Percentiles rank a stretch among this genome's conserved stretches.
Evolutionary conservation across 1,140 invertebrate species (phyloP).

Genomic region (Mercenaria mercenaria): DNA sequence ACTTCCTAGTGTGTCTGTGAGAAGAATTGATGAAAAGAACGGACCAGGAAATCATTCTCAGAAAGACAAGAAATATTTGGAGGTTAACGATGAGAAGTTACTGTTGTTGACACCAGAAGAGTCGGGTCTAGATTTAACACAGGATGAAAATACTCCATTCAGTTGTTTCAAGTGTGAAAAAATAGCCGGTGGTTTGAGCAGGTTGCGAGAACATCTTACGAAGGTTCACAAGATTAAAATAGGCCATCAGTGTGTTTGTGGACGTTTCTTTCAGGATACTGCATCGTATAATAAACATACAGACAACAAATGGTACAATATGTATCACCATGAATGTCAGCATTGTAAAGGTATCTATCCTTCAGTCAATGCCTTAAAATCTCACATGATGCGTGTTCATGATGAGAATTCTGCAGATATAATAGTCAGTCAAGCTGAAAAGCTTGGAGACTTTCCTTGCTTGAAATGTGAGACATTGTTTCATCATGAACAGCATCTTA

Average conservation of each 20-base stretch:
- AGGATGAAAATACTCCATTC: slow-evolving; percentile 28
- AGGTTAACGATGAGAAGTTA: slow-evolving; percentile 3
- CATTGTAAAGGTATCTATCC: slow-evolving; percentile 28
- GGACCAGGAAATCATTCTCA: background rate
- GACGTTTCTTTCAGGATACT: slow-evolving; percentile 23
- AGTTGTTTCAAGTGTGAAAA: slow-evolving; percentile 41
- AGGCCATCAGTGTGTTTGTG: slow-evolving; percentile 47
- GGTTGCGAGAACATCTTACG: slow-evolving; percentile 20
- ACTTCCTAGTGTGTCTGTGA: background rate
- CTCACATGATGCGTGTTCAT: background rate
- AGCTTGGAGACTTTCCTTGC: slow-evolving; percentile 8
- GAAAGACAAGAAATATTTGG: background rate
- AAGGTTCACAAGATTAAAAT: slow-evolving; percentile 39
- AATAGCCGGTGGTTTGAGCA: background rate
- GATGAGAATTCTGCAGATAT: background rate
- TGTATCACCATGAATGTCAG: slow-evolving; percentile 33
- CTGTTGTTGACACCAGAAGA: background rate
- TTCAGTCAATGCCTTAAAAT: background rate
- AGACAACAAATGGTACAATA: background rate
- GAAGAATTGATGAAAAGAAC: background rate
- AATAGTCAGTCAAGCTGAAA: background rate
- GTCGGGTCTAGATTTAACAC: background rate
- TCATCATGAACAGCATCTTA: background rate
- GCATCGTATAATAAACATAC: slow-evolving; percentile 16
- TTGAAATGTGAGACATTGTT: slow-evolving; percentile 32